Evolutionary conservation across 2,113 vertebrate genomes (phyloP).

Genomic region (Morone saxatilis): DNA sequence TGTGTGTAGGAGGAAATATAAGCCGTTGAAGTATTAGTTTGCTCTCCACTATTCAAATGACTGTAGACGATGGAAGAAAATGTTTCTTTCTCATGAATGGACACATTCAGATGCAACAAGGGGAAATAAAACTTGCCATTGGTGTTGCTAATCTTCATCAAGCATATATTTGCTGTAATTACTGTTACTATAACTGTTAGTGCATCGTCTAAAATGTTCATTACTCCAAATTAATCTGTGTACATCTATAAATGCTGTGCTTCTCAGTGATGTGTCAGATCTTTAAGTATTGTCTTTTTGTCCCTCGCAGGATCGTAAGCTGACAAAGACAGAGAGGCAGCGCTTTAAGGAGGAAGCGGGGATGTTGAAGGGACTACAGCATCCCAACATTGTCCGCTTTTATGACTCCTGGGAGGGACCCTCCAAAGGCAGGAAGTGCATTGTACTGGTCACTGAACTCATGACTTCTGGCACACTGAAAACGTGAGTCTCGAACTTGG

Average conservation of each 20-base stretch:
- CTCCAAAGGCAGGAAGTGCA: slow-evolving; percentile 97
- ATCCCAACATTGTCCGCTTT: slow-evolving; percentile 99
- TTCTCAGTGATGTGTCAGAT: slow-evolving; percentile 9
- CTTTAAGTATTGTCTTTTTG: slow-evolving; percentile 42
- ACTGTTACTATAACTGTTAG: neutral
- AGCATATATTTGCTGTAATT: neutral
- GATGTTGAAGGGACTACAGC: slow-evolving; percentile 98
- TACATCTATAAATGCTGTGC: neutral
- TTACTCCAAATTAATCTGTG: neutral
- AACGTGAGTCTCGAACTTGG: slow-evolving; percentile 89
- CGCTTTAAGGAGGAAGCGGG: slow-evolving; percentile 98
- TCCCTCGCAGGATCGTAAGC: slow-evolving; percentile 91
- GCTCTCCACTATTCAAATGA: neutral
- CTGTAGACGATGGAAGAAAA: neutral
- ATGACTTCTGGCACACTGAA: slow-evolving; percentile 99
- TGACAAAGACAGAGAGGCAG: slow-evolving; percentile 95
- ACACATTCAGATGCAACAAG: neutral
- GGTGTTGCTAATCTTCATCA: neutral
- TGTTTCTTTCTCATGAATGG: neutral
- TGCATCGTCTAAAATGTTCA: neutral
- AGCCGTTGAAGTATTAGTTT: neutral
- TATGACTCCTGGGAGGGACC: slow-evolving; percentile 99
- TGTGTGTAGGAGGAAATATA: neutral
- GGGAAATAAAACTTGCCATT: neutral
- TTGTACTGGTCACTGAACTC: slow-evolving; percentile 97